Conservation (phyloP, 2,888 invertebrate genomes). For the Congeria kusceri region DNA sequence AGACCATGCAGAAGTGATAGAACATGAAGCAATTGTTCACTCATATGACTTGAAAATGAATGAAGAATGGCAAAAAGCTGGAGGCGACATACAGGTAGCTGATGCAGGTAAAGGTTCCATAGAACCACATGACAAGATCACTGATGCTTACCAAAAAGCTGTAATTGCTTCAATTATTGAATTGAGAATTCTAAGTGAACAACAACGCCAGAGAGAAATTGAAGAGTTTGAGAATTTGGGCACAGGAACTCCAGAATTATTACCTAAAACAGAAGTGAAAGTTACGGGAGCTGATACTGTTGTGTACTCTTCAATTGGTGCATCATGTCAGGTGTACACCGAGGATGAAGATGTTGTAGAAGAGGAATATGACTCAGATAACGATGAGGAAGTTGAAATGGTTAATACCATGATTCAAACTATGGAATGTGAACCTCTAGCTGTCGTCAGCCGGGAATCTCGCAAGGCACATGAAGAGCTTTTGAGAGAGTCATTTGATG, state of each 20-base stretch:
- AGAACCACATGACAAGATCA: constrained; percentile 82
- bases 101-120: background rate
- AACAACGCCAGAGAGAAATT: constrained; percentile 61
- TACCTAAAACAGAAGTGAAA: constrained; percentile 53
- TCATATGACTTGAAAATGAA: constrained; percentile 60
- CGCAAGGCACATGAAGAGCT: constrained; percentile 79
- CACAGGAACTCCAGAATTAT: constrained; percentile 23
- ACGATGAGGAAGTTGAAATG: constrained; percentile 46
- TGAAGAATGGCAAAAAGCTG: constrained; percentile 60
- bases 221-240: constrained; percentile 46
- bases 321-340: constrained; percentile 22
- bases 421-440: constrained; percentile 54
- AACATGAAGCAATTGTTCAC: constrained; percentile 27
- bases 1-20: constrained; percentile 43
- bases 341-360: constrained; percentile 54
- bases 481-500: constrained; percentile 77
- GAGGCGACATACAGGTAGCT: constrained; percentile 7
- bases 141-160: constrained; percentile 77
- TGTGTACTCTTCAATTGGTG: constrained; percentile 32
- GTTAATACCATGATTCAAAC: constrained; percentile 55
- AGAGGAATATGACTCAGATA: constrained; percentile 45
- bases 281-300: constrained; percentile 48
- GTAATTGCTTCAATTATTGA: constrained; percentile 81
- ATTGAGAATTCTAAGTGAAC: constrained; percentile 70
- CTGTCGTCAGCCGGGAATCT: constrained; percentile 79